Evolutionary conservation across 2,888 invertebrate species (phyloP).

Genomic region (Odontomyia ornata): DNA sequence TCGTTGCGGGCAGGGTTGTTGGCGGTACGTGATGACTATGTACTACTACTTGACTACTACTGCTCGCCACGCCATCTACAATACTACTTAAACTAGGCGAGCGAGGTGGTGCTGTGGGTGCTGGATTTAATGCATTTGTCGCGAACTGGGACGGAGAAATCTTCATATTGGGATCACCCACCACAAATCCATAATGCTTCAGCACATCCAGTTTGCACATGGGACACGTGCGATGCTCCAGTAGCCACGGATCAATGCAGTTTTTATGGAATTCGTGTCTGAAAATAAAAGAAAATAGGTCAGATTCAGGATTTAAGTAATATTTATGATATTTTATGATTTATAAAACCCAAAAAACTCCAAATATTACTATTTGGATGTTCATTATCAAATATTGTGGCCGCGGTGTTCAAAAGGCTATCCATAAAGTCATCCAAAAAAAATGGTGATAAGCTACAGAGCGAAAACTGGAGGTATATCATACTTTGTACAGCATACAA

Average conservation of each 20-base stretch:
- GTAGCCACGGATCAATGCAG: slow-evolving; percentile 95
- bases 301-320: not conserved
- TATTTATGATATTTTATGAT: slow-evolving; percentile 4
- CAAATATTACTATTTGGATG: not conserved
- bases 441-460: too few species aligned
- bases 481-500: too few species aligned
- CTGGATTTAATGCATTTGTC: not conserved
- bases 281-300: slow-evolving; percentile 54
- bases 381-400: too few species aligned
- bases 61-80: slow-evolving; percentile 29
- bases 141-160: slow-evolving; percentile 46
- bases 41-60: slow-evolving; percentile 33
- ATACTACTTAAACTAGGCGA: slow-evolving; percentile 44
- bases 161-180: slow-evolving; percentile 68
- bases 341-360: not conserved
- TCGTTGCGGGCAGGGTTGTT: slow-evolving; percentile 9
- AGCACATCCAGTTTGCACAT: slow-evolving; percentile 98
- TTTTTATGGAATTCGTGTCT: slow-evolving; percentile 96
- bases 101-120: slow-evolving; percentile 10
- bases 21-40: slow-evolving; percentile 41
- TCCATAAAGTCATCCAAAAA: too few species aligned
- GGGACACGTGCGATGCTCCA: slow-evolving; percentile 94
- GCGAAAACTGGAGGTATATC: too few species aligned
- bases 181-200: slow-evolving; percentile 87
- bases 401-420: too few species aligned